These are phyloP conservation scores for Desmophyllum pertusum DNA, from an alignment of 92 coral and sea anemone genomes.

Conservation along the genomic window DNA sequence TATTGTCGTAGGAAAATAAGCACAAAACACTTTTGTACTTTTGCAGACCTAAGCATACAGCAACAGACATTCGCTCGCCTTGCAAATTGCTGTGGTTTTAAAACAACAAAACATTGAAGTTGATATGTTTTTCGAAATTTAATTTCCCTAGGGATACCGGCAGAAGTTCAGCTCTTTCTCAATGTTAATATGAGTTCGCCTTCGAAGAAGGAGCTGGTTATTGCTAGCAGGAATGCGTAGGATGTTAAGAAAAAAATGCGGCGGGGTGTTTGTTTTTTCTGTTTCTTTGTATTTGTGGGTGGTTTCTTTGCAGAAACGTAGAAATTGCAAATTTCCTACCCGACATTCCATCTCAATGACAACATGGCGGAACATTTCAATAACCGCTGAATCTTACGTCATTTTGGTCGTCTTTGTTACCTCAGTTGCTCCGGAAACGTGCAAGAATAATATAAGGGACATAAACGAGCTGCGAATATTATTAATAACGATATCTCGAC, in stretches of 20 bases:
- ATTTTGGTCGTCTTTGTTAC: conserved; percentile 3
- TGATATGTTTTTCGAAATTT: not conserved
- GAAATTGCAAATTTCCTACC: not conserved
- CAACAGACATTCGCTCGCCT: not conserved
- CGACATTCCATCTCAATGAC: conserved; percentile 29
- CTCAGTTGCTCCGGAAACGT: conserved; percentile 42
- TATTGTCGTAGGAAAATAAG: not conserved
- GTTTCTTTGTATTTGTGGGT: conserved; percentile 5
- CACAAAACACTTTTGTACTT: not conserved
- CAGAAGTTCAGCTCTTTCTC: not conserved
- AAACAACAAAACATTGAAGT: not conserved
- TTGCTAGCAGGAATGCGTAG: conserved; percentile 15
- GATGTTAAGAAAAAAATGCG: not conserved
- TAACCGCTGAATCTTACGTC: conserved; percentile 22
- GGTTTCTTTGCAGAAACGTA: not conserved
- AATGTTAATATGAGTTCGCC: too few species aligned
- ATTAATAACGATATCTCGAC: conserved; percentile 28
- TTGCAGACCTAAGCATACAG: conserved; percentile 14
- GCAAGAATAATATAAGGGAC: conserved; percentile 18
- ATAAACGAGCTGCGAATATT: conserved; percentile 8
- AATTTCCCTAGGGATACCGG: conserved; percentile 12
- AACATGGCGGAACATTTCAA: conserved; percentile 25
- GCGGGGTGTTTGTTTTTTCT: conserved; percentile 1
- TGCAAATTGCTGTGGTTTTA: not conserved
- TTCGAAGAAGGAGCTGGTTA: not conserved